Conservation (phyloP, 2,888 invertebrate genomes). For the Trachelus troglodyta region DNA sequence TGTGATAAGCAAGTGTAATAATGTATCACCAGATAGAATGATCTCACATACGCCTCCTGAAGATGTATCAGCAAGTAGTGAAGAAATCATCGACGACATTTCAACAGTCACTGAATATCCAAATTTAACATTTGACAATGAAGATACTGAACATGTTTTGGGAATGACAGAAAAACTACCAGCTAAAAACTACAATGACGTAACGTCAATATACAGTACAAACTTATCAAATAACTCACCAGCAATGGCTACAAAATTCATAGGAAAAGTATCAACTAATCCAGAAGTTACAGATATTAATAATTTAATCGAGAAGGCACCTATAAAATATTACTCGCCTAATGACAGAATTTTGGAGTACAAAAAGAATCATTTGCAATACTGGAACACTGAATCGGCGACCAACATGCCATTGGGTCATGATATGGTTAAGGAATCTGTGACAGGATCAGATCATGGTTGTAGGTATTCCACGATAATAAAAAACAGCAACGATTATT, state of each 20-base stretch:
- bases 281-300: neutral
- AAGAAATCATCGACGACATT: neutral
- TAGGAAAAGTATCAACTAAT: neutral
- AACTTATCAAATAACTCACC: neutral
- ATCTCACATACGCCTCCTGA: too few relatives aligned
- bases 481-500: neutral
- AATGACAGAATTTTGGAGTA: constrained; percentile 39
- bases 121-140: neutral
- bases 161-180: neutral
- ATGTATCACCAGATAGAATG: neutral
- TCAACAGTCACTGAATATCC: neutral
- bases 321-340: constrained; percentile 47
- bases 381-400: neutral
- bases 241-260: neutral
- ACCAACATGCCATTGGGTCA: neutral
- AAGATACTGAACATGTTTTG: neutral
- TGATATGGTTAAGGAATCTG: neutral
- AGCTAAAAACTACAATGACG: neutral
- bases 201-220: neutral
- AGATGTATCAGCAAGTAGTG: neutral
- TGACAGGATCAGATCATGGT: neutral
- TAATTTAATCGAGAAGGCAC: constrained; percentile 20
- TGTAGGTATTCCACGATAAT: neutral
- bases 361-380: constrained; percentile 32
- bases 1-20: neutral